Evolutionary conservation across 2,797 vertebrate species (phyloP), one percentile per base, ranked within the genome.

Genomic region (Notamacropus eugenii): DNA sequence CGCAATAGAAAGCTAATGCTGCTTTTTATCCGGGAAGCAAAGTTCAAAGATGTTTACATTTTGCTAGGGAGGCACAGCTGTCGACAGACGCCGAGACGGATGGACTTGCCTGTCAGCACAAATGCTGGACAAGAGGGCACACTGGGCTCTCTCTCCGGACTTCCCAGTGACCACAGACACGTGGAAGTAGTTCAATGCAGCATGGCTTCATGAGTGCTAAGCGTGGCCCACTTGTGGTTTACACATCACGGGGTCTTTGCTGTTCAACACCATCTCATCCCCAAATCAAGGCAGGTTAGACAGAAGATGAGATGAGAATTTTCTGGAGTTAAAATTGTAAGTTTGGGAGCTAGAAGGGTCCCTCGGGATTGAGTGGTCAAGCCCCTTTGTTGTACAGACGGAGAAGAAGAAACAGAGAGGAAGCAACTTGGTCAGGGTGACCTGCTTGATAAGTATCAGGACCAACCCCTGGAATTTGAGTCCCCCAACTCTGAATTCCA

Each of bases 31-130:
- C 97, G 67, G 98, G 97, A 98, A 98, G 98, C 98, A 98, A 99
- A 99, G 99, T 98, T 98, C 98, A 97, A 96, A 98, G 98, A 95
- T 98, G 98, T 98, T 98, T 98, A 97, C 97, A 93, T 98, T 98
- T 96, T 98, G 98, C 98, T 97, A 96, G 96, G 98, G 98, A 98
- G 99, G 98, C 98, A 98, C 94, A 98, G 98, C 98, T 98, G 98
- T 98, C 98, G 97, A 95, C 97, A 98, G 98, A 98, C 50, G 46
- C 94, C 56, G 90, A 95, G 98, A 98, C 0, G 74, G 97, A 98
- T 98, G 97, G 98, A 97, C 96, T 96, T 96, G 98, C 97, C 96
- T 97, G 96, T 98, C 98, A 97, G 98, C 98, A 98, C 92, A 97
- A 98, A 98, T 97, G 95, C 96, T 59, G 28, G 40, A 95, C 40